Base-by-base conservation (phyloP, 2,113 vertebrate genomes). In the Cryptotis parvus region DNA sequence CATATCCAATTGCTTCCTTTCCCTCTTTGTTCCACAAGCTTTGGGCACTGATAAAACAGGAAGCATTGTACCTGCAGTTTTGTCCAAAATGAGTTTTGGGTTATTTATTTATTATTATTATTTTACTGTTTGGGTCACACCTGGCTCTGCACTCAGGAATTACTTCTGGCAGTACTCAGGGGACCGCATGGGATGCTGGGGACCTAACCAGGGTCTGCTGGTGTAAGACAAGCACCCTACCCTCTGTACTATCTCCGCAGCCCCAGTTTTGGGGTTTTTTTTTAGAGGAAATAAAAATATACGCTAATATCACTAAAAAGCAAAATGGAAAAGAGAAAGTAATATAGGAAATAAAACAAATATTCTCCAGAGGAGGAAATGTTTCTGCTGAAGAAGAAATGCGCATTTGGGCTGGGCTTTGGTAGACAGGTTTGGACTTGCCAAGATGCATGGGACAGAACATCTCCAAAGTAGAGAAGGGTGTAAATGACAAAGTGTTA, bases 51-150 rank as follows among this genome's bases (percentile, higher is more conserved):
- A 35, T 83, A 65, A 27, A 39, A 72, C 18, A 39, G 0, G 24
- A 84, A 3, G 4, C 33, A 37, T 14, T 15, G 3, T 90, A 89
- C 65, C 83, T 65, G 85, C 52, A 80, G 89, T 78, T 92, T 66
- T 69, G 33, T 45, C 66, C 18, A 7, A 55, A 20, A 8, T 58
- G 69, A 87, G 24, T n/a, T 66, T 66, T 66, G 31, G 65, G 49
- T 2, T 52, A 14, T 52, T 52, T 52, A 16, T 52, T 52, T 52
- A 16, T 52, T 49, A n/a, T n/a, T 49, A 49, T 49, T n/a, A n/a
- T n/a, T n/a, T n/a, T n/a, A n/a, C n/a, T n/a, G 10, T 52, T 52
- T 52, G 49, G 49, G 49, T 16, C 49, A 52, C 49, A 52, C 45
- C 45, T 49, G 14, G 45, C 45, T 49, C 45, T 49, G 45, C 8